Conservation (phyloP, 53 echinoderm and acorn worm species). For the Mesocentrotus franciscanus region DNA sequence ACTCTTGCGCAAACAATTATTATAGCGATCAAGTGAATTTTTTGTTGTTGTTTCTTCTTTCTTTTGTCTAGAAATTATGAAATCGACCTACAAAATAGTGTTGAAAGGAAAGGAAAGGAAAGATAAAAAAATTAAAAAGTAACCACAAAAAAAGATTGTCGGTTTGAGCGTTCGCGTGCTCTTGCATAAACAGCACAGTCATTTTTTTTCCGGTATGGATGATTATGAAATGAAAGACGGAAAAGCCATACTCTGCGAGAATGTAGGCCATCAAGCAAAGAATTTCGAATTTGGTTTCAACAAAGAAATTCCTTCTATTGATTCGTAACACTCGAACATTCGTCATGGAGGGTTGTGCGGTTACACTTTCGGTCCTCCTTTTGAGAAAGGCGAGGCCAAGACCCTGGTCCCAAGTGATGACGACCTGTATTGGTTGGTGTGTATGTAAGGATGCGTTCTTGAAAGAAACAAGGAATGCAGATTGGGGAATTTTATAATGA, state of each 20-base stretch:
- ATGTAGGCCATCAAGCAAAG: slow-evolving; percentile 35
- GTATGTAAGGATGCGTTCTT: background rate
- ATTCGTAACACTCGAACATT: background rate
- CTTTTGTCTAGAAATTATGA: background rate
- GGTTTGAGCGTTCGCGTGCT: background rate
- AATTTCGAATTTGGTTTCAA: slow-evolving; percentile 14
- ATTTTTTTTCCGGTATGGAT: background rate
- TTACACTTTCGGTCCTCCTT: slow-evolving; percentile 27
- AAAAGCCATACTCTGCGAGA: background rate
- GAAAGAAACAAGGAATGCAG: background rate
- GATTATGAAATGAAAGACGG: background rate
- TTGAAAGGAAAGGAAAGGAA: background rate
- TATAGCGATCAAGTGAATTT: background rate
- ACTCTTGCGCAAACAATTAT: too few relatives aligned
- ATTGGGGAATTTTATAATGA: background rate
- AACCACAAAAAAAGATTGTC: background rate
- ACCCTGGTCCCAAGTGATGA: slow-evolving; percentile 13
- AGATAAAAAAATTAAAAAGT: background rate
- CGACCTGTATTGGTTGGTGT: background rate
- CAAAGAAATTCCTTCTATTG: slow-evolving; percentile 38
- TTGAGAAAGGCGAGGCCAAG: background rate
- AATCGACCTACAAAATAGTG: background rate
- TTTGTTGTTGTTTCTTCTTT: background rate
- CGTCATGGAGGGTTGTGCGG: background rate
- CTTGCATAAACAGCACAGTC: background rate